Evolutionary conservation across 2,797 vertebrate genomes (phyloP).

Genomic region (Neopelma chrysocephalum): DNA sequence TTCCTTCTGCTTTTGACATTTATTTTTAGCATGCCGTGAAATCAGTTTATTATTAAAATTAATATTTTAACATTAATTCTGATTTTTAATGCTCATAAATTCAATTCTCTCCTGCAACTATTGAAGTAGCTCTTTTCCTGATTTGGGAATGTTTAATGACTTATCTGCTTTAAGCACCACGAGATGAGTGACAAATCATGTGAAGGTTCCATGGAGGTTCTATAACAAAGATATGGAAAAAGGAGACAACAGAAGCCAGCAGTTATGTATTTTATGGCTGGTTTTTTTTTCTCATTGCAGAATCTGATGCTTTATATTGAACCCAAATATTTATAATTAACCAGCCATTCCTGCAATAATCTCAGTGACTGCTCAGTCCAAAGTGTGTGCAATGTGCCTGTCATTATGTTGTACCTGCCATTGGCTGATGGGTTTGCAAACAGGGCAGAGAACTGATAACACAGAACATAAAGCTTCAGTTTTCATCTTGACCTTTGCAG

Average conservation of each 20-base stretch:
- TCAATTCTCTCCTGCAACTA: background rate
- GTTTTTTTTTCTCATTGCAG: background rate
- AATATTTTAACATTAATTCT: background rate
- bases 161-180: background rate
- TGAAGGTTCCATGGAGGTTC: background rate
- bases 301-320: background rate
- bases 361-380: background rate
- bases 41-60: background rate
- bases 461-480: constrained; percentile 52
- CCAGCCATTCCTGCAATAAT: background rate
- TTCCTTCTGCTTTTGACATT: background rate
- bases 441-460: constrained; percentile 56
- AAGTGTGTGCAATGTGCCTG: constrained; percentile 8
- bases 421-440: constrained; percentile 43
- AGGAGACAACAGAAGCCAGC: background rate
- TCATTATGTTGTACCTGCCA: background rate
- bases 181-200: background rate
- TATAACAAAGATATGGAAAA: background rate
- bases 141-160: background rate
- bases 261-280: background rate
- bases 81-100: background rate
- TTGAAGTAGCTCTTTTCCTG: background rate
- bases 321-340: constrained; percentile 64
- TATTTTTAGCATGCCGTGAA: background rate
- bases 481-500: background rate